These are phyloP conservation scores for Lithophane socia DNA, from an alignment of 2,888 invertebrate species.

Conservation along the genomic window DNA sequence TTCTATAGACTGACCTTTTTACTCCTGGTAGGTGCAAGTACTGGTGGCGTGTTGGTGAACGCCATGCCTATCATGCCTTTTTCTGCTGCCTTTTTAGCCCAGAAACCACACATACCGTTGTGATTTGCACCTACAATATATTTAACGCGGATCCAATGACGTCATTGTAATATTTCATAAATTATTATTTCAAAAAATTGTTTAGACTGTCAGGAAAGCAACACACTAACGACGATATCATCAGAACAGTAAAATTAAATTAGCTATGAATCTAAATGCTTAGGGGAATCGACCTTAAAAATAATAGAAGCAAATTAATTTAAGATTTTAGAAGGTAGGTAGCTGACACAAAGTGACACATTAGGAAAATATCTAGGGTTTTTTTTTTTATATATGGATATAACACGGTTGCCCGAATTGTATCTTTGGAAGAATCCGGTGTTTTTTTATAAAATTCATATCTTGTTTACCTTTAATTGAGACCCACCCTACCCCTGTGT, in stretches of 20 bases:
- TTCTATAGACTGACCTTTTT: conserved; percentile 87
- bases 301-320: not conserved
- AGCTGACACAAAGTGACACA: too few species aligned
- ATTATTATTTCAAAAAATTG: not conserved
- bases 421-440: not conserved
- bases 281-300: not conserved
- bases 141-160: not conserved
- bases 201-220: not conserved
- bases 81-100: conserved; percentile 93
- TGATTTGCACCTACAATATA: conserved; percentile 94
- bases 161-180: not conserved
- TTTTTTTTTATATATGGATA: too few species aligned
- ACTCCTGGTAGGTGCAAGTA: conserved; percentile 96
- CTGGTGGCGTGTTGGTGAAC: conserved; percentile 97
- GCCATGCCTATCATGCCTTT: conserved; percentile 95
- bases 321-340: too few species aligned
- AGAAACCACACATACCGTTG: conserved; percentile 97
- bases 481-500: conserved; percentile 96
- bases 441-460: not conserved
- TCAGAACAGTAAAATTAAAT: not conserved
- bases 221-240: not conserved
- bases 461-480: conserved; percentile 91
- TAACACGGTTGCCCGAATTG: too few species aligned
- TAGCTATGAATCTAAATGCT: not conserved
- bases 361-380: not conserved